These are phyloP conservation scores for Amphiura filiformis DNA, from an alignment of 35 echinoderm and acorn worm genomes.

Conservation along the genomic window DNA sequence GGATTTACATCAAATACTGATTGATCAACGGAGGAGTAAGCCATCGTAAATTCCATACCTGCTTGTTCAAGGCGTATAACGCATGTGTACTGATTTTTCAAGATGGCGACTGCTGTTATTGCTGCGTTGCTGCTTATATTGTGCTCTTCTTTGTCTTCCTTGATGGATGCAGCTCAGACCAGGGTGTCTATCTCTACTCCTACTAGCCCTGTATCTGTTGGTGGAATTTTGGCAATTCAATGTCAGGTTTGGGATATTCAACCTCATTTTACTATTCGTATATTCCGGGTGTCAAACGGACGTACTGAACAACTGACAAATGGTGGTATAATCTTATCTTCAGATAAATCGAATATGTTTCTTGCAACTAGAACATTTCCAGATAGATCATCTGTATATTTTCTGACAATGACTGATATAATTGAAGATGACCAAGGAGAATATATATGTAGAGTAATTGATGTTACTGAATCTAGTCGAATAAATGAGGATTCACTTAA, in stretches of 20 bases:
- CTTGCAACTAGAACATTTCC: background rate
- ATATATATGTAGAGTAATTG: background rate
- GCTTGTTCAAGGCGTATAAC: too few relatives aligned
- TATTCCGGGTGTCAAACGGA: background rate
- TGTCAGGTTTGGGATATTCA: background rate
- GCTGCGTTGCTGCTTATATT: too few relatives aligned
- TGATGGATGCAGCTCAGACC: background rate
- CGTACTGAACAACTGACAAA: background rate
- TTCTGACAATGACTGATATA: background rate
- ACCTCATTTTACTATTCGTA: background rate
- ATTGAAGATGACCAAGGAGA: background rate
- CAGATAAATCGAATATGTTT: background rate
- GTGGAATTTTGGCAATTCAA: background rate
- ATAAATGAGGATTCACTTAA: background rate
- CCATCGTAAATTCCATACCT: too few relatives aligned
- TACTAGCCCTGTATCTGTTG: background rate
- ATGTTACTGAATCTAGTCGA: background rate
- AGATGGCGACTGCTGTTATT: too few relatives aligned
- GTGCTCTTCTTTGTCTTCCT: background rate
- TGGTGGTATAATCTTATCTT: background rate
- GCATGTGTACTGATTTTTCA: too few relatives aligned
- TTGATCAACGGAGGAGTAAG: too few relatives aligned
- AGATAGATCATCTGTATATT: background rate
- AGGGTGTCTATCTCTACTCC: background rate
- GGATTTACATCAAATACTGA: too few relatives aligned